Evolutionary conservation across 2,888 invertebrate genomes (phyloP).

Genomic region (Ametastegia equiseti): DNA sequence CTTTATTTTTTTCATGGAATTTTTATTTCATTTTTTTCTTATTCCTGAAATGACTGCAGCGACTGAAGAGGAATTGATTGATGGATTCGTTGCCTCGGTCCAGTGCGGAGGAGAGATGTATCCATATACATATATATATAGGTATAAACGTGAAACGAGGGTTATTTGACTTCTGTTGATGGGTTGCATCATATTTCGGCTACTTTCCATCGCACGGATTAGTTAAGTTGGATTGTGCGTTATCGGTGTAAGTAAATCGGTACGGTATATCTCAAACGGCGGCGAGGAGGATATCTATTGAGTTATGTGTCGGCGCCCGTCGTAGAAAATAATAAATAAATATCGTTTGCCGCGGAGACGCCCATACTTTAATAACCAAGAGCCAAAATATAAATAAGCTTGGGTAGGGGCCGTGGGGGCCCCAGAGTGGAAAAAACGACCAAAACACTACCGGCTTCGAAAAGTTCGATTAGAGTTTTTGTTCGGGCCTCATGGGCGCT

Average conservation of each 20-base stretch:
- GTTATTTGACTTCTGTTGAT: slow-evolving; percentile 4
- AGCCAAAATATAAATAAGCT: slow-evolving; percentile 57
- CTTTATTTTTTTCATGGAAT: too few species aligned
- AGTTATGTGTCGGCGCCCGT: slow-evolving; percentile 54
- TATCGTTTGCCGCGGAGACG: slow-evolving; percentile 61
- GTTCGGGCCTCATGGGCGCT: slow-evolving; percentile 54
- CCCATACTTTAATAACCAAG: slow-evolving; percentile 65
- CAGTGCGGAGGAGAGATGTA: not conserved
- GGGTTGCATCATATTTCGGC: slow-evolving; percentile 1
- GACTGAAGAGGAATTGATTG: too few species aligned
- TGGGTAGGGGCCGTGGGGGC: slow-evolving; percentile 50
- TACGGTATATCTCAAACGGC: slow-evolving; percentile 29
- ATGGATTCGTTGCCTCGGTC: too few species aligned
- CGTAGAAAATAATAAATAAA: slow-evolving; percentile 66
- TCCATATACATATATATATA: too few species aligned
- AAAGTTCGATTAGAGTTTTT: slow-evolving; percentile 70
- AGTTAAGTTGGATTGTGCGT: slow-evolving; percentile 30
- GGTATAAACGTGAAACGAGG: not conserved
- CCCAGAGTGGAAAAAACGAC: slow-evolving; percentile 58
- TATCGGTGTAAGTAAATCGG: slow-evolving; percentile 37
- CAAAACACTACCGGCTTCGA: slow-evolving; percentile 61
- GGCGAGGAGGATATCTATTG: slow-evolving; percentile 47
- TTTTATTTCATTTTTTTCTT: too few species aligned
- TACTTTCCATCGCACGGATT: not conserved
- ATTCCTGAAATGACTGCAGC: too few species aligned